Conservation (phyloP, 2,888 invertebrate species). For the Troides aeacus region DNA sequence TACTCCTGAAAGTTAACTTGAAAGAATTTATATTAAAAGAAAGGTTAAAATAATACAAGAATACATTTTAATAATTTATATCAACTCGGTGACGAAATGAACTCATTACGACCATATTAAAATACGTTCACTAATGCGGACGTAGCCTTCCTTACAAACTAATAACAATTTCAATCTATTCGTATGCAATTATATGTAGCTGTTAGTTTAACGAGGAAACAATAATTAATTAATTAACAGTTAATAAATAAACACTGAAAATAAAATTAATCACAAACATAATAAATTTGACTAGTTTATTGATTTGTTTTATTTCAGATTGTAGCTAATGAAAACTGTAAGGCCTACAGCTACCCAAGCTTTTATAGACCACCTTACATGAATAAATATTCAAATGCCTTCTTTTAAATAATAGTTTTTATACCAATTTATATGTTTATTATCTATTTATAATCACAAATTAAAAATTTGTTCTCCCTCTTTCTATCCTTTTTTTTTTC, state of each 20-base stretch:
- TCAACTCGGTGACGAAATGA: constrained; percentile 24
- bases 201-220: constrained; percentile 24
- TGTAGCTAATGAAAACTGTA: no score
- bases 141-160: background rate
- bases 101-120: constrained; percentile 23
- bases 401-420: no score
- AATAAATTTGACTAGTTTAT: constrained; percentile 35
- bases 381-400: no score
- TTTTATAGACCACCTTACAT: no score
- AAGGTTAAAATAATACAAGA: constrained; percentile 3
- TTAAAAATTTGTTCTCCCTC: no score
- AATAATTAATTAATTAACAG: constrained; percentile 18
- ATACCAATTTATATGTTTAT: no score
- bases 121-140: background rate
- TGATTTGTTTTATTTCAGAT: background rate
- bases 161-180: constrained; percentile 1
- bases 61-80: constrained; percentile 23
- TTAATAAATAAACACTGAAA: constrained; percentile 24
- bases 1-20: no score
- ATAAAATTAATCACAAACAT: constrained; percentile 35
- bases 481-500: no score
- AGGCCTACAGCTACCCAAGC: no score
- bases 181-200: background rate
- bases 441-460: no score
- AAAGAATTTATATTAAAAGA: no score